A percentile compares a stretch with the other conserved stretches of the same genome.
Evolutionary conservation across 1,140 invertebrate species (phyloP).

Genomic region (Maconellicoccus hirsutus): DNA sequence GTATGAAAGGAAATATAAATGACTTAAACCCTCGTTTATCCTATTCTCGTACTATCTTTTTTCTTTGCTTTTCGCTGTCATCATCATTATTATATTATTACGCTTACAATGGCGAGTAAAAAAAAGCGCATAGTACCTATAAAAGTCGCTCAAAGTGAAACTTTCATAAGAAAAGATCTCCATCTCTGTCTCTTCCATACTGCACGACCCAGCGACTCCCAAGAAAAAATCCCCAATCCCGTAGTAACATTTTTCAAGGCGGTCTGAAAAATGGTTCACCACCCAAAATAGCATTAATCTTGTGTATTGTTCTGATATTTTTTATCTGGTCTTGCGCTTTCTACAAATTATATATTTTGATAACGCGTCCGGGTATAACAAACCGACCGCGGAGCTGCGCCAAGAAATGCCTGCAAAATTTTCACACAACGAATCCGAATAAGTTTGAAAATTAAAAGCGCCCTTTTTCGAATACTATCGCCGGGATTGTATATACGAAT

Average conservation of each 20-base stretch:
- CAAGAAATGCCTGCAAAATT: background rate
- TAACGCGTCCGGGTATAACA: background rate
- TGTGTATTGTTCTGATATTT: background rate
- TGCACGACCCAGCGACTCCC: too few species aligned
- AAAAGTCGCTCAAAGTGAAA: conserved; percentile 2
- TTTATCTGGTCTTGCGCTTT: background rate
- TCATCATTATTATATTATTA: conserved; percentile 23
- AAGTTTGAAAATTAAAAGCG: background rate
- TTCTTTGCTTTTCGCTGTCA: conserved; percentile 7
- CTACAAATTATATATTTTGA: background rate
- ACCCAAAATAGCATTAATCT: conserved; percentile 5
- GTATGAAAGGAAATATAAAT: conserved; percentile 19
- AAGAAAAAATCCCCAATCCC: background rate
- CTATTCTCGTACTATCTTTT: conserved; percentile 7
- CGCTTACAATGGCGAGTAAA: background rate
- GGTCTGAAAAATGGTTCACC: background rate
- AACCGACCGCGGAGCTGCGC: background rate
- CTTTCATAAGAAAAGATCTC: conserved; percentile 6
- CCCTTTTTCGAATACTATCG: conserved; percentile 3
- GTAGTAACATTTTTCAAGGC: background rate
- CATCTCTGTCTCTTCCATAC: too few species aligned
- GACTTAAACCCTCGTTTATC: conserved; percentile 18
- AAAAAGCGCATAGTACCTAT: conserved; percentile 7
- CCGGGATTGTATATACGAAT: background rate
- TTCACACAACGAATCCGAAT: background rate